Conservation (phyloP, 2,888 invertebrate genomes). For the Petrolisthes cinctipes region DNA sequence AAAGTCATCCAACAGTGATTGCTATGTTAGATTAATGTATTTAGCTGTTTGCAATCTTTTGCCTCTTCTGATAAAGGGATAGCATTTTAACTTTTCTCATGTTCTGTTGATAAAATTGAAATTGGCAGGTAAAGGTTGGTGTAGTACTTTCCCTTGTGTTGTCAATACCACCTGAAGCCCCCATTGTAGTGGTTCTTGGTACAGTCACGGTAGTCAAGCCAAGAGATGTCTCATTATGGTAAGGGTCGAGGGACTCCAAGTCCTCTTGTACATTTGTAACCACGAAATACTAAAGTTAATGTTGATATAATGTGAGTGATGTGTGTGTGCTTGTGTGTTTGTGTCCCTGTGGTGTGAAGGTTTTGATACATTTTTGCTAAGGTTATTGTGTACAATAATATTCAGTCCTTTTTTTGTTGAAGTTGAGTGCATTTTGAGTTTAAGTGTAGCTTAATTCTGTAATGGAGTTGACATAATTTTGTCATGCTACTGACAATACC, state of each 20-base stretch:
- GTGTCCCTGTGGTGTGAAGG: constrained; percentile 28
- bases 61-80: too few relatives aligned
- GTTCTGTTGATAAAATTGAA: too few relatives aligned
- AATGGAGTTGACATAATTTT: not conserved
- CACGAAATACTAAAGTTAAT: not conserved
- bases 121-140: too few relatives aligned
- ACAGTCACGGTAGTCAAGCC: constrained; percentile 35
- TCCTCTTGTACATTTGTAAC: constrained; percentile 47
- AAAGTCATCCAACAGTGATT: too few relatives aligned
- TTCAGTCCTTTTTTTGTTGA: constrained; percentile 4
- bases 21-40: too few relatives aligned
- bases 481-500: too few relatives aligned
- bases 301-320: constrained; percentile 30
- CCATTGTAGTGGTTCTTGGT: constrained; percentile 24
- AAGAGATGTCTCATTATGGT: constrained; percentile 38
- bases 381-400: constrained; percentile 30
- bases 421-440: constrained; percentile 2
- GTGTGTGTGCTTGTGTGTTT: constrained; percentile 5
- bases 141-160: constrained; percentile 13
- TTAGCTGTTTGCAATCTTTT: too few relatives aligned
- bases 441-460: not conserved
- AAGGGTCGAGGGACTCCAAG: constrained; percentile 27
- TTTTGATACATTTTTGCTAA: constrained; percentile 50
- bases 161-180: constrained; percentile 21
- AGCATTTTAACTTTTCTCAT: too few relatives aligned